Percentiles rank a stretch among this genome's conserved stretches.
Conservation (phyloP, 2,113 vertebrate species). For the Acinonyx jubatus region DNA sequence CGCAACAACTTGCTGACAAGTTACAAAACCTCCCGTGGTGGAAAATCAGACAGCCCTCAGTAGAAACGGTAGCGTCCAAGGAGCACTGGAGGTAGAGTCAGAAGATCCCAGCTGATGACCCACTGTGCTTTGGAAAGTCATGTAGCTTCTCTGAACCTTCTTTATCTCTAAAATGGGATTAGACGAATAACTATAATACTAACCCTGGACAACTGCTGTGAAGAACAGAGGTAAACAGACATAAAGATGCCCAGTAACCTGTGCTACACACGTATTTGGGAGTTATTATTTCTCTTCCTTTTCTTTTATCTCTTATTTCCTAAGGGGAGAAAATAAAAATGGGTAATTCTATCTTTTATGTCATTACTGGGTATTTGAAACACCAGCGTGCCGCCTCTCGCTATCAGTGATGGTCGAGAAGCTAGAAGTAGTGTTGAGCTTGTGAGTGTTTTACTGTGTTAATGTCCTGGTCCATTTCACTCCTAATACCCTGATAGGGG, state of each 20-base stretch:
- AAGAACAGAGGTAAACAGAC: background rate
- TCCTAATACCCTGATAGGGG: background rate
- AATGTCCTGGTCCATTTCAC: background rate
- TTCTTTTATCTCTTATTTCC: background rate
- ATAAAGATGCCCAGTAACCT: background rate
- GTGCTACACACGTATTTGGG: background rate
- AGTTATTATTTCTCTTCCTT: background rate
- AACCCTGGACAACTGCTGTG: background rate
- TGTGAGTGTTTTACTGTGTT: background rate
- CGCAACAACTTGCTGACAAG: background rate
- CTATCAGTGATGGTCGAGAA: background rate
- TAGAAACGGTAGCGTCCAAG: background rate
- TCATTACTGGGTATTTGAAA: background rate
- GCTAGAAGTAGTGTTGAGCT: background rate
- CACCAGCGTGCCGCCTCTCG: background rate
- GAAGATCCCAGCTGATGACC: background rate
- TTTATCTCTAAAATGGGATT: background rate
- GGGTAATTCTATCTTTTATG: background rate
- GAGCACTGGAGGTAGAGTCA: background rate
- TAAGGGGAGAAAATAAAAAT: slow-evolving; percentile 8
- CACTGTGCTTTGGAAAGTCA: background rate
- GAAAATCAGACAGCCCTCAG: background rate
- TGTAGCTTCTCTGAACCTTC: background rate
- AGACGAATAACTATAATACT: background rate
- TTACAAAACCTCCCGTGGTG: background rate